Evolutionary conservation across 2,113 vertebrate genomes (phyloP).

Genomic region (Pedetes capensis): DNA sequence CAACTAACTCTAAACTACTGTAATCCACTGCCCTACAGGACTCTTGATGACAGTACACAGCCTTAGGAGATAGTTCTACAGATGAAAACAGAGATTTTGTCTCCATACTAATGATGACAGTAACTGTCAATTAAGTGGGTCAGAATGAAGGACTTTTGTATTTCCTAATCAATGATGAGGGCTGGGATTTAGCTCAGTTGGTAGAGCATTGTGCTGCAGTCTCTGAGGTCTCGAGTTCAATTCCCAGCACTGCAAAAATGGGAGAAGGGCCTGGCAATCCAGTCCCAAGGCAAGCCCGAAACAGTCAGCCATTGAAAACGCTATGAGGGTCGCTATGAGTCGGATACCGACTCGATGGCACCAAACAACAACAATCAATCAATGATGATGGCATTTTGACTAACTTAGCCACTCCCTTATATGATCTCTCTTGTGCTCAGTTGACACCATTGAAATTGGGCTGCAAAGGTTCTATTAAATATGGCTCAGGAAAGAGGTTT

Average conservation of each 20-base stretch:
- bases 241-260: no score
- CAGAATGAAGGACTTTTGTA: not conserved
- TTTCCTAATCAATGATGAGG: not conserved
- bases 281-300: no score
- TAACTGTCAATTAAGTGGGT: not conserved
- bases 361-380: no score
- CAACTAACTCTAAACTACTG: not conserved
- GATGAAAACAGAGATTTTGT: constrained; percentile 21
- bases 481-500: not conserved
- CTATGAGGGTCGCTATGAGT: no score
- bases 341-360: no score
- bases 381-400: not conserved
- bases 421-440: not conserved
- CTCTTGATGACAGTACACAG: not conserved
- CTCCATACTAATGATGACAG: not conserved
- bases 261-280: no score
- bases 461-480: not conserved
- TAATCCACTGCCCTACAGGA: not conserved
- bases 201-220: no score
- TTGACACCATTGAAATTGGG: not conserved
- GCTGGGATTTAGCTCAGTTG: no score
- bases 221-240: no score
- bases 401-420: not conserved
- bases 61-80: not conserved
- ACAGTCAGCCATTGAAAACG: no score